Percentiles rank a stretch among this genome's conserved stretches.
Conservation (phyloP, 2,888 invertebrate genomes). For the Dynastes grantii region DNA sequence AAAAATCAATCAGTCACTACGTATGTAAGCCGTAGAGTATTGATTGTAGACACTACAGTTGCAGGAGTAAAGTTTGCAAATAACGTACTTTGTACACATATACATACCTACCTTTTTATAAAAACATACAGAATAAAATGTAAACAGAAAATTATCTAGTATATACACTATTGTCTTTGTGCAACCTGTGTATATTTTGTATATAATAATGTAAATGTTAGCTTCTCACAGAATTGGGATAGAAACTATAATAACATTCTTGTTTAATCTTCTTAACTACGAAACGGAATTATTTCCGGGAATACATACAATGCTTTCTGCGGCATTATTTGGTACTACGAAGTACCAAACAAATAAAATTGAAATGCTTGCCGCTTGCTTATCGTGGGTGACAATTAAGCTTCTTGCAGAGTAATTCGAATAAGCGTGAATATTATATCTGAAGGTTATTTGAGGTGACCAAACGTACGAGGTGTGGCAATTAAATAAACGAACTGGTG, state of each 20-base stretch:
- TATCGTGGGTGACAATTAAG: not conserved
- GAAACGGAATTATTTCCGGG: constrained; percentile 16
- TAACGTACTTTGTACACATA: no score
- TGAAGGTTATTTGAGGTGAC: no score
- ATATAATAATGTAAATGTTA: constrained; percentile 18
- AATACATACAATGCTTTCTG: not conserved
- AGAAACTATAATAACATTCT: constrained; percentile 7
- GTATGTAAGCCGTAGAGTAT: no score
- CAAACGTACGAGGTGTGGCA: no score
- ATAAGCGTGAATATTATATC: no score
- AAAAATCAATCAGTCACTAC: no score
- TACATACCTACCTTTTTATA: not conserved
- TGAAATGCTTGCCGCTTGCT: not conserved
- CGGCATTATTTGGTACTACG: not conserved
- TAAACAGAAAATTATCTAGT: constrained; percentile 11
- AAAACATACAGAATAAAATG: not conserved
- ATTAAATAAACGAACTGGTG: no score
- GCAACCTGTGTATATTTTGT: constrained; percentile 9
- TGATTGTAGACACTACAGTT: no score
- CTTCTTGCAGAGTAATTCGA: not conserved
- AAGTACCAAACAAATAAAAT: not conserved
- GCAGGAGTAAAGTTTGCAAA: no score
- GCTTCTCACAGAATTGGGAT: constrained; percentile 23
- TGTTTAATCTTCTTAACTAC: constrained; percentile 29
- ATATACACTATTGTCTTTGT: constrained; percentile 5